Conservation (phyloP, 1,140 invertebrate species). For the Notospermus geniculatus region DNA sequence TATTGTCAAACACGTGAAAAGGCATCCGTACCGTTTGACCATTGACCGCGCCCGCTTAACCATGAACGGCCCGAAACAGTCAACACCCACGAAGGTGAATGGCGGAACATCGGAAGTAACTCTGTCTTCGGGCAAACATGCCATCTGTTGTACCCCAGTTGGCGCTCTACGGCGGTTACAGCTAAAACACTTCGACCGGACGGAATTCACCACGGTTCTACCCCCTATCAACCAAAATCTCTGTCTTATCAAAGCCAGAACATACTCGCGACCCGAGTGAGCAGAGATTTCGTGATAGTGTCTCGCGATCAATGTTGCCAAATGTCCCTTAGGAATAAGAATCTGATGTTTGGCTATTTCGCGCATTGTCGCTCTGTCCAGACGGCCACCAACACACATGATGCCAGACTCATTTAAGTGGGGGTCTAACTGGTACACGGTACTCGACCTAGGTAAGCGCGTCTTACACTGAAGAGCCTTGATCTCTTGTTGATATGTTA, state of each 20-base stretch:
- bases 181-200: too few species aligned
- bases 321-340: too few species aligned
- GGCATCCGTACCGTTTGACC: slow-evolving; percentile 2
- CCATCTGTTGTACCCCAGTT: not conserved
- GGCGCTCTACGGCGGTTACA: not conserved
- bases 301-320: too few species aligned
- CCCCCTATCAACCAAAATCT: not conserved
- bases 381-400: too few species aligned
- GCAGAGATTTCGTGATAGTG: too few species aligned
- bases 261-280: not conserved
- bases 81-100: not conserved
- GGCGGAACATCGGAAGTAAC: not conserved
- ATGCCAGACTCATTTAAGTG: too few species aligned
- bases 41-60: not conserved
- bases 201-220: not conserved
- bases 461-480: too few species aligned
- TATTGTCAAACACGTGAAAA: slow-evolving; percentile 9
- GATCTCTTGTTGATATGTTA: too few species aligned
- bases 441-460: too few species aligned
- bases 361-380: too few species aligned
- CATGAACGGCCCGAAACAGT: slow-evolving; percentile 2
- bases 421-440: too few species aligned
- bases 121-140: not conserved
- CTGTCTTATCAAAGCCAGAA: not conserved
- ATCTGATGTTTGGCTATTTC: too few species aligned